Base-by-base conservation (phyloP, 2,888 invertebrate genomes). In the Athalia circularis region DNA sequence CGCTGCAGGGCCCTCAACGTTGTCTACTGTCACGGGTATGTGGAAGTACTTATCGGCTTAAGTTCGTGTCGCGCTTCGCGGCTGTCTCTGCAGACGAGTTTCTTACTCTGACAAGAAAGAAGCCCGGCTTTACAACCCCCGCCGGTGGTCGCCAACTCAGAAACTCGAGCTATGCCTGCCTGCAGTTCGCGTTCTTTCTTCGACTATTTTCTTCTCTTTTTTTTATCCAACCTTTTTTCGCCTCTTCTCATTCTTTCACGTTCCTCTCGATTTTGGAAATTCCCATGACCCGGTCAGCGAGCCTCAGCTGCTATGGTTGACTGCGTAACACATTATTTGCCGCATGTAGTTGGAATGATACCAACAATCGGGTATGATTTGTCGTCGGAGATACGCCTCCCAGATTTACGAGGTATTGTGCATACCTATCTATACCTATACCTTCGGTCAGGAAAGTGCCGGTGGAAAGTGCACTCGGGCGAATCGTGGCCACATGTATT, bases 351-450 rank as follows among this genome's bases (percentile, higher is more conserved):
- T 80, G 80, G 80, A 81, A 80, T 82, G 65, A 80, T 79, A 80
- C 80, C 80, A 78, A 70, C 78, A 61, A 67, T 79, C 65, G 80
- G 61, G 62, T 75, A 79, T 83, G 84, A 85, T 84, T 85, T 84
- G 84, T 84, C 82, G 83, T 82, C 80, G 79, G 77, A 74, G 82
- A 81, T 83, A 81, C 79, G 65, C 47, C 80, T 59, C 80, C 52
- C 74, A 81, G 82, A 83, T 80, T 82, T 82, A 82, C 47, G 79
- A 80, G 29, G 0, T 29, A 29, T 29, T 29, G 29, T 29, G 29
- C 2, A 29, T 29, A 29, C 29, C 29, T 29, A n/a, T n/a, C n/a
- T n/a, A 29, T 29, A 29, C 1, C 29, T 29, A 29, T 29, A 79
- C 62, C 75, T 15, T 29, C 15, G 11, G 54, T 52, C 72, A 80